Evolutionary conservation across 2,888 invertebrate species (phyloP).

Genomic region (Sminthurinus aureus): DNA sequence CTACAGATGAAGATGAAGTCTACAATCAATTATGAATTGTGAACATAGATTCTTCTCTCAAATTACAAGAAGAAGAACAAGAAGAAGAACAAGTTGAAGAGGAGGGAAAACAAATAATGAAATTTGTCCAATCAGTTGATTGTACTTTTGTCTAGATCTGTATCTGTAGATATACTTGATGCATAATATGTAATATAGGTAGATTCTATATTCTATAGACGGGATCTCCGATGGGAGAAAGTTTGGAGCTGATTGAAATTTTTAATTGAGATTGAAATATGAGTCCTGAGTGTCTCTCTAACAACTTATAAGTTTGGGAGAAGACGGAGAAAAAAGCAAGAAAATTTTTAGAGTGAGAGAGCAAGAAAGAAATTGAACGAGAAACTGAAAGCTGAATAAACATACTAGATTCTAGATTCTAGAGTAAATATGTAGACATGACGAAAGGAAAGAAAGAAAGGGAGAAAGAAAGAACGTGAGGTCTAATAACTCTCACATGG

Average conservation of each 20-base stretch:
- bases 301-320: not conserved
- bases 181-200: not conserved
- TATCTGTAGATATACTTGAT: too few relatives aligned
- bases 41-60: too few relatives aligned
- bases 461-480: not conserved
- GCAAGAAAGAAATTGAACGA: slow-evolving; percentile 3
- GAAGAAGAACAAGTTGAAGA: not conserved
- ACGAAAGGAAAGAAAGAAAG: not conserved
- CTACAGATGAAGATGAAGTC: too few relatives aligned
- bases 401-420: too few relatives aligned
- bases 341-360: not conserved
- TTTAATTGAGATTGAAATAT: slow-evolving; percentile 19
- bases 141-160: not conserved
- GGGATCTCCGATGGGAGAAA: not conserved
- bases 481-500: too few relatives aligned
- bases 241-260: not conserved
- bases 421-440: not conserved
- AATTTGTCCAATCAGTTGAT: not conserved
- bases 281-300: not conserved
- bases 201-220: too few relatives aligned
- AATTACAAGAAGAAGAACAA: not conserved
- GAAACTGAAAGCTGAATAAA: not conserved
- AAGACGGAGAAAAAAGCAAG: not conserved
- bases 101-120: slow-evolving; percentile 1
- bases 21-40: too few relatives aligned